Evolutionary conservation across 2,888 invertebrate genomes (phyloP), one percentile per base, ranked within the genome.

Genomic region (Sussaba pulchella): DNA sequence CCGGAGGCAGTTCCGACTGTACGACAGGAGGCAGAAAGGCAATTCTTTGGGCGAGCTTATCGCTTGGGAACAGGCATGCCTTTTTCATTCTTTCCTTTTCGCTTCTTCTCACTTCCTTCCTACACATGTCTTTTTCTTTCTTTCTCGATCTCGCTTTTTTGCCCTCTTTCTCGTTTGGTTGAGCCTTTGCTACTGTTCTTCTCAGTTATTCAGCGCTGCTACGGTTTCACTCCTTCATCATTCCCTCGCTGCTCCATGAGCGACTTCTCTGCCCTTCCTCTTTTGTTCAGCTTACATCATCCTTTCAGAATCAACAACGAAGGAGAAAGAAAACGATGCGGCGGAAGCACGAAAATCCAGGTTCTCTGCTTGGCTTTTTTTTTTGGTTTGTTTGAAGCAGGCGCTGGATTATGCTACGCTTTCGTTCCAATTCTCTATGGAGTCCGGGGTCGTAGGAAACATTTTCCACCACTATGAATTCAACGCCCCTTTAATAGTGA

Each of bases 41-140:
- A 87, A 88, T 89, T 88, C 88, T 88, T 87, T 88, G 88, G 88
- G 86, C 84, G 85, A 85, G 88, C 90, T 90, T 90, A 90, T 90
- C 90, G 88, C 88, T 84, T 71, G 86, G 86, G 85, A 89, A 86
- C 90, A 90, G 90, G 87, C 89, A 84, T 84, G 85, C 82, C 79
- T 82, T 83, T 86, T 81, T 78, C 67, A 71, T 74, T 78, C 36
- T 69, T 79, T 81, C 41, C 47, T 73, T 43, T 36, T 67, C 71
- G 39, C 78, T 57, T 43, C 47, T 41, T 43, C 19, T 73, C 67
- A 61, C 59, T 74, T 66, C 70, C 73, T 54, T 45, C 77, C 70
- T 76, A 70, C 54, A 54, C 43, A 10, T 39, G 75, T 57, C 54
- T 43, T 43, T 39, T 45, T 14, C 72, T 63, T 84, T 57, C 63